Conservation (phyloP, 2,888 invertebrate species). For the Formica aserva region DNA sequence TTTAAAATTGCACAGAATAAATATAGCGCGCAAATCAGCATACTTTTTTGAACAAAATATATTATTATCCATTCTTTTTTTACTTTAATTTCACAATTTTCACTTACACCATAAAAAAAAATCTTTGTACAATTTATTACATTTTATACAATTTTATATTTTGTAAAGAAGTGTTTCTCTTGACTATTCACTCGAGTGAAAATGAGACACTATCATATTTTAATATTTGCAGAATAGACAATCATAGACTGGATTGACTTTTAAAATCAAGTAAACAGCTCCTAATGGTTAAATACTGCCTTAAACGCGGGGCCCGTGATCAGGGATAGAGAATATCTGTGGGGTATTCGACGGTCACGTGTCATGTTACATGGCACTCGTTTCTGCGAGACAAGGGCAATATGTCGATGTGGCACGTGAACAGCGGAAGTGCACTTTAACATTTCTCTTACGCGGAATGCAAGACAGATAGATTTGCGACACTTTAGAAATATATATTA, state of each 20-base stretch:
- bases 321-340: slow-evolving; percentile 59
- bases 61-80: not conserved
- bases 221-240: slow-evolving; percentile 29
- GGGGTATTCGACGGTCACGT: slow-evolving; percentile 81
- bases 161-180: not conserved
- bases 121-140: not conserved
- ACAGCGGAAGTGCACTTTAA: slow-evolving; percentile 69
- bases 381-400: slow-evolving; percentile 78
- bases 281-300: slow-evolving; percentile 80
- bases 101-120: not conserved
- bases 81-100: not conserved
- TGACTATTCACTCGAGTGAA: not conserved
- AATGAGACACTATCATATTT: slow-evolving; percentile 1
- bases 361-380: slow-evolving; percentile 82
- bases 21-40: not conserved
- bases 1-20: slow-evolving; percentile 10
- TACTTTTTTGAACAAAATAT: not conserved
- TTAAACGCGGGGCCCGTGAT: slow-evolving; percentile 58
- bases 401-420: slow-evolving; percentile 82
- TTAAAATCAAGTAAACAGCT: slow-evolving; percentile 80
- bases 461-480: slow-evolving; percentile 30
- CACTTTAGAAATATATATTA: not conserved
- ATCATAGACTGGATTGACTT: slow-evolving; percentile 72
- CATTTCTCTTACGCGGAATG: slow-evolving; percentile 28
- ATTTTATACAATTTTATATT: slow-evolving; percentile 5